Conservation (phyloP, 2,888 invertebrate species). For the Leistus spinibarbis region DNA sequence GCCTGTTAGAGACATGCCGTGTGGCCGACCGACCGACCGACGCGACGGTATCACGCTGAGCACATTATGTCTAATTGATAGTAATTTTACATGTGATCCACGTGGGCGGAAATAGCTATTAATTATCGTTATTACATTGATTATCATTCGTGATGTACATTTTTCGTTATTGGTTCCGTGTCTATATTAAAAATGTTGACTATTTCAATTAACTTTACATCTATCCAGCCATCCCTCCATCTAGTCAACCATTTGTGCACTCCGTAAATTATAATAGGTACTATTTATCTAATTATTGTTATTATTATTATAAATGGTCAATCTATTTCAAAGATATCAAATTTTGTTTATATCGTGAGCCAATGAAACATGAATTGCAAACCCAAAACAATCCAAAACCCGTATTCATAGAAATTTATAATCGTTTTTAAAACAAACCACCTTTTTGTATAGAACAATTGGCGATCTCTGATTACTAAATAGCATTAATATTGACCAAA, state of each 20-base stretch:
- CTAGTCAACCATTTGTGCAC: background rate
- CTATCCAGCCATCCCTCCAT: background rate
- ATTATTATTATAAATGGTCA: background rate
- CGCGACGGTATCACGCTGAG: constrained; percentile 33
- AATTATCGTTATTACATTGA: constrained; percentile 34
- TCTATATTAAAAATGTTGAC: background rate
- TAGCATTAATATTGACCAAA: too few relatives aligned
- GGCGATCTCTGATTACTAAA: too few relatives aligned
- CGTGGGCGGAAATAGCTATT: constrained; percentile 34
- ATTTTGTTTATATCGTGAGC: background rate
- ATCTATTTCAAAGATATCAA: background rate
- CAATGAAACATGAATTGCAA: background rate
- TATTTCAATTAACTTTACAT: background rate
- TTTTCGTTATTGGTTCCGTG: background rate
- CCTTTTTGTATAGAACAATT: too few relatives aligned
- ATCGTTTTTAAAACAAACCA: too few relatives aligned
- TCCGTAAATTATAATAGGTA: background rate
- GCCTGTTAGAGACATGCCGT: constrained; percentile 14
- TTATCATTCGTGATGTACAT: constrained; percentile 12
- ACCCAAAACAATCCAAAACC: background rate
- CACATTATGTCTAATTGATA: constrained; percentile 36
- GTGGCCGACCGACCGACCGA: too few relatives aligned
- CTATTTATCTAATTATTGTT: background rate
- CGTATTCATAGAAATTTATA: too few relatives aligned
- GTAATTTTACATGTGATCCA: constrained; percentile 36